Conservation (phyloP, 2,113 vertebrate genomes). For the Uria lomvia region DNA sequence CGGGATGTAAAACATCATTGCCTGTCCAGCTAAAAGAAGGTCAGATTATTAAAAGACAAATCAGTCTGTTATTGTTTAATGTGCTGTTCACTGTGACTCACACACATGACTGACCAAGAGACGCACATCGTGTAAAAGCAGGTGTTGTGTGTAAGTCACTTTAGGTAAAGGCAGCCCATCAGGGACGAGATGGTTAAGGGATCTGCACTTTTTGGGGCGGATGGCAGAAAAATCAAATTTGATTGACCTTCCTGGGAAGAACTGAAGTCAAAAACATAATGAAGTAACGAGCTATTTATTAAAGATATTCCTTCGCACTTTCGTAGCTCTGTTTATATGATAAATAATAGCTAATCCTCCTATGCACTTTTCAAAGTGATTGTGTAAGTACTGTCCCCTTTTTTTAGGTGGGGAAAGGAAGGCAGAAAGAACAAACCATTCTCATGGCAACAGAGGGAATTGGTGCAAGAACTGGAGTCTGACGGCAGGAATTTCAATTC, state of each 20-base stretch:
- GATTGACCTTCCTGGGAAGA: neutral
- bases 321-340: neutral
- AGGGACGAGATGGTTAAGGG: neutral
- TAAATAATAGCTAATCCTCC: slow-evolving; percentile 18
- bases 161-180: neutral
- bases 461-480: neutral
- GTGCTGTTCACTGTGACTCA: neutral
- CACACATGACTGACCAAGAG: neutral
- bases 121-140: neutral
- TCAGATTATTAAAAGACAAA: slow-evolving; percentile 54
- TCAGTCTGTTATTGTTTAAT: slow-evolving; percentile 33
- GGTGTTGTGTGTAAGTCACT: neutral
- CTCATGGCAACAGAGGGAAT: neutral
- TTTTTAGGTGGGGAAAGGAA: slow-evolving; percentile 7
- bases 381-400: neutral
- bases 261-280: neutral
- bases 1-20: neutral
- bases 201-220: neutral
- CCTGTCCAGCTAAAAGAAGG: slow-evolving; percentile 15
- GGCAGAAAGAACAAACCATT: neutral
- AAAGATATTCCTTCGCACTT: neutral
- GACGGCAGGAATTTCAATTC: neutral
- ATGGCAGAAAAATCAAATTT: neutral
- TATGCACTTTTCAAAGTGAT: neutral
- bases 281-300: neutral